A percentile compares a stretch with the other conserved stretches of the same genome.
Evolutionary conservation across 2,888 invertebrate species (phyloP).

Genomic region (Meteorus colon): DNA sequence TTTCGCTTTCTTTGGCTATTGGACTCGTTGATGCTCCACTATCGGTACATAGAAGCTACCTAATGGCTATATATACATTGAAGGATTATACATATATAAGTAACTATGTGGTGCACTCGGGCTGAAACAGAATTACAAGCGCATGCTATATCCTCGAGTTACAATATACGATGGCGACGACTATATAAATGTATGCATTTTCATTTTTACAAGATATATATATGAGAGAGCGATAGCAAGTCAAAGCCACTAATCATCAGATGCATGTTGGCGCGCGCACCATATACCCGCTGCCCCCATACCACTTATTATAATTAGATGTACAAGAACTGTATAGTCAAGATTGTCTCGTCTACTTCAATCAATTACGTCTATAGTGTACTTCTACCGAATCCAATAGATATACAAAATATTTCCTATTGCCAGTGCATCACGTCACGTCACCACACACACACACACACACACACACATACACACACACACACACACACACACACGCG

Average conservation of each 20-base stretch:
- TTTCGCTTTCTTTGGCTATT: constrained; percentile 23
- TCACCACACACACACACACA: too few species aligned
- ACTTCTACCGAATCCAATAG: too few species aligned
- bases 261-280: neutral
- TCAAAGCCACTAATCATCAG: constrained; percentile 41
- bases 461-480: too few species aligned
- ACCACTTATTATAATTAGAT: neutral
- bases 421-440: too few species aligned
- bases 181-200: neutral
- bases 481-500: too few species aligned
- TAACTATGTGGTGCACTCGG: constrained; percentile 33
- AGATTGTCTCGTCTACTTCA: too few species aligned
- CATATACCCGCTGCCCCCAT: neutral
- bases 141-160: constrained; percentile 29
- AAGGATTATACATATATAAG: constrained; percentile 13
- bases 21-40: neutral
- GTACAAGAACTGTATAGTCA: neutral
- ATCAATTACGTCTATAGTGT: too few species aligned
- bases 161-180: neutral
- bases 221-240: neutral
- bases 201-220: neutral
- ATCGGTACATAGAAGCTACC: neutral
- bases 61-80: neutral
- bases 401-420: too few species aligned
- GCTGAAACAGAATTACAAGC: constrained; percentile 54